Conservation (phyloP, 2,888 invertebrate genomes). For the Epinotia nisella region DNA sequence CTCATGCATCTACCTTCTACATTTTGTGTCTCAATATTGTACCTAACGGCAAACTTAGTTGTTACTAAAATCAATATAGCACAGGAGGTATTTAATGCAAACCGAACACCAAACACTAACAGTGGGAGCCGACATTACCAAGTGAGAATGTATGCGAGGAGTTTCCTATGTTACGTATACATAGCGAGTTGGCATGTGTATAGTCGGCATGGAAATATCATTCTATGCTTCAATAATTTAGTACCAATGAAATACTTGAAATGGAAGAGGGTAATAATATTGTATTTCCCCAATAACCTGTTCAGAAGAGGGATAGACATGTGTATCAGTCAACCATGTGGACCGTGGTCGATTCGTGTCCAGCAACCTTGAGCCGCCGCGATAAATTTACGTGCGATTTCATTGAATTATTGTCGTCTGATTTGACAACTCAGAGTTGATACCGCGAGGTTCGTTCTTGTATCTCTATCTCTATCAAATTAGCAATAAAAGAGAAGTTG, state of each 20-base stretch:
- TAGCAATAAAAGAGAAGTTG: too few species aligned
- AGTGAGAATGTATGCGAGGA: background rate
- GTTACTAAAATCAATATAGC: background rate
- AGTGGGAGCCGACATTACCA: background rate
- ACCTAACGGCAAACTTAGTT: too few species aligned
- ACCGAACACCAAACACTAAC: background rate
- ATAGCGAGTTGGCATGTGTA: background rate
- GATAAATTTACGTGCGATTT: background rate
- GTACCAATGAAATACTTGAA: background rate
- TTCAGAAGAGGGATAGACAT: background rate
- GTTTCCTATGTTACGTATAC: background rate
- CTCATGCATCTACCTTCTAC: too few species aligned
- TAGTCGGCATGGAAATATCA: background rate
- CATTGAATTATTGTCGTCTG: background rate
- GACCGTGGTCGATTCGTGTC: background rate
- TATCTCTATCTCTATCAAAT: too few species aligned
- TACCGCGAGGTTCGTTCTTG: too few species aligned
- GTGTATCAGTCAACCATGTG: background rate
- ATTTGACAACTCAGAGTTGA: background rate
- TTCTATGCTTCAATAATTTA: background rate
- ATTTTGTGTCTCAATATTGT: too few species aligned
- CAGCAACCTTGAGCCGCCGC: background rate
- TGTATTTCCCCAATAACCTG: background rate
- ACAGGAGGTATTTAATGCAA: background rate
- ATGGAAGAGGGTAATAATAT: background rate